Conservation (phyloP, 2,797 vertebrate genomes). For the Syndactyla subalaris region DNA sequence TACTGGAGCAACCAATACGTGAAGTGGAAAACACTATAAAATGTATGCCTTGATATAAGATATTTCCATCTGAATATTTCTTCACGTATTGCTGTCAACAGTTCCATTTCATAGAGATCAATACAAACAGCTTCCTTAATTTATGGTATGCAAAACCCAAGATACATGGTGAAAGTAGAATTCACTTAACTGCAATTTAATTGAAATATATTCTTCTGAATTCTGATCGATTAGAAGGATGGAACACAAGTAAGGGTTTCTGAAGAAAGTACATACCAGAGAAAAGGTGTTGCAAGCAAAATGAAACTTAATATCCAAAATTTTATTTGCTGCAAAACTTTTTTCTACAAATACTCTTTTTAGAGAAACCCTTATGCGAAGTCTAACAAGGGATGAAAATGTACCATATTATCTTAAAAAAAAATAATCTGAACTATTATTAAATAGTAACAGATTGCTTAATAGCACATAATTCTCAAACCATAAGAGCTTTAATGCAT, state of each 20-base stretch:
- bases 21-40: background rate
- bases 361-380: background rate
- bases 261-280: background rate
- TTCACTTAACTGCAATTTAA: background rate
- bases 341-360: background rate
- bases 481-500: background rate
- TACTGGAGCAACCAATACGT: background rate
- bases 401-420: background rate
- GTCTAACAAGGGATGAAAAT: background rate
- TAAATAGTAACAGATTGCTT: background rate
- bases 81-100: background rate
- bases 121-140: background rate
- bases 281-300: background rate
- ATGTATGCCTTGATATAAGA: background rate
- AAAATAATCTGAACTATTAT: background rate
- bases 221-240: background rate
- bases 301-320: background rate
- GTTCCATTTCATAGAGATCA: background rate
- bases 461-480: background rate
- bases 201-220: background rate
- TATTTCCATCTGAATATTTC: background rate
- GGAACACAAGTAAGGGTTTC: background rate
- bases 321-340: background rate
- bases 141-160: background rate
- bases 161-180: background rate